phyloP scores from a whole-genome alignment of 2,797 vertebrate genomes.

The Platyrinchus mystaceus region DNA sequence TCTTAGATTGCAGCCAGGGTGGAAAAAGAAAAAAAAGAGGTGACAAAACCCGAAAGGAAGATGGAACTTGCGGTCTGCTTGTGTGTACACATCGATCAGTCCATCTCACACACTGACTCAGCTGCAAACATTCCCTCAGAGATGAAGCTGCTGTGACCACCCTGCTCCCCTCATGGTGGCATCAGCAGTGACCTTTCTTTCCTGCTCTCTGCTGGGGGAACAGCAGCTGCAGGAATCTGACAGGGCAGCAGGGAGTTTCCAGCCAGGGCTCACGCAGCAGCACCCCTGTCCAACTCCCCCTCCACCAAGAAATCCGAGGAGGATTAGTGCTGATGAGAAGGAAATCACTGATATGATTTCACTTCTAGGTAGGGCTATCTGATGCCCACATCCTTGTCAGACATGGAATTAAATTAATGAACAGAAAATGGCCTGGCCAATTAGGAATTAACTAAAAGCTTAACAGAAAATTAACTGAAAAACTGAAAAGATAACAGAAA shows the following conservation, averaged over 20 bases:
- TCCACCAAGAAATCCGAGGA: background rate
- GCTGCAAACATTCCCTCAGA: background rate
- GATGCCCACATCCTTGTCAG: background rate
- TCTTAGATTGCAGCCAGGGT: conserved; percentile 63
- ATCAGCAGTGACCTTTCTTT: background rate
- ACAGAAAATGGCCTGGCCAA: background rate
- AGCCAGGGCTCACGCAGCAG: background rate
- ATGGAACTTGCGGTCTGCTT: conserved; percentile 26
- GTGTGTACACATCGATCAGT: background rate
- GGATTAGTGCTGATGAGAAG: background rate
- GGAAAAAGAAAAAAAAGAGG: conserved; percentile 5
- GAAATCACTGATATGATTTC: background rate
- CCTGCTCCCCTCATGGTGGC: background rate
- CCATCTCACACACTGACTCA: background rate
- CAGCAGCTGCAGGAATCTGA: background rate
- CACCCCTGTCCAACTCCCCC: background rate
- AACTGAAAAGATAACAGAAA: background rate
- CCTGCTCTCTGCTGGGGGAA: background rate
- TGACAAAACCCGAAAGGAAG: conserved; percentile 46
- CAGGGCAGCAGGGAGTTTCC: conserved; percentile 23
- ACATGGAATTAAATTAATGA: background rate
- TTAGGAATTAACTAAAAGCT: background rate
- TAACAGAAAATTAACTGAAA: background rate
- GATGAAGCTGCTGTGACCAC: background rate
- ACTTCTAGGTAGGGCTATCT: background rate